Evolutionary conservation across 2,113 vertebrate genomes (phyloP).

Genomic region (Cranoglanis bouderius): DNA sequence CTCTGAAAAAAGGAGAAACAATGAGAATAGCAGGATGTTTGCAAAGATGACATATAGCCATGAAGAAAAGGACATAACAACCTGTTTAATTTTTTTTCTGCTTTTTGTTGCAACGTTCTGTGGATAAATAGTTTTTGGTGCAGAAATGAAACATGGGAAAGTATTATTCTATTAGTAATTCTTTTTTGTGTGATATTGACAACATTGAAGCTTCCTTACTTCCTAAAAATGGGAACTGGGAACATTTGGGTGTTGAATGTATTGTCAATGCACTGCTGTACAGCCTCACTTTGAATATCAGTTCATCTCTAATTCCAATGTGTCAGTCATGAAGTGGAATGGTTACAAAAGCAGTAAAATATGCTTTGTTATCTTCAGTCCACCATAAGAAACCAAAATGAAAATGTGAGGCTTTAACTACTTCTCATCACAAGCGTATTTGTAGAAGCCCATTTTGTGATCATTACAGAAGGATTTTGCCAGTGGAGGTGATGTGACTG

Average conservation of each 20-base stretch:
- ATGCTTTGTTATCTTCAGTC: not conserved
- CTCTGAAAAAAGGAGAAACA: not conserved
- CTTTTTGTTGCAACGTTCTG: not conserved
- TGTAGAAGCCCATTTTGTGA: not conserved
- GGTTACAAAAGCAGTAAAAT: not conserved
- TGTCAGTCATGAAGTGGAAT: not conserved
- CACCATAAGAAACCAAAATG: not conserved
- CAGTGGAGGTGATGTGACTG: slow-evolving; percentile 12
- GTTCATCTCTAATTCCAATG: not conserved
- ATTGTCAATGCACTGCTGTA: slow-evolving; percentile 35
- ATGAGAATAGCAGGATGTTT: not conserved
- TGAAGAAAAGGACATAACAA: not conserved
- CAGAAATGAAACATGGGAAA: not conserved
- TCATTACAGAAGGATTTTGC: not conserved
- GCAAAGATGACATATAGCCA: not conserved
- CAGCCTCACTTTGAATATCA: not conserved
- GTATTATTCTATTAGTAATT: not conserved
- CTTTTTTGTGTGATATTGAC: not conserved
- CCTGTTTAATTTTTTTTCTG: not conserved
- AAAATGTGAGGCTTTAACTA: not conserved
- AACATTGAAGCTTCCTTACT: not conserved
- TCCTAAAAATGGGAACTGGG: not conserved
- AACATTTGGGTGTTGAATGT: slow-evolving; percentile 48
- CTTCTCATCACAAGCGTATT: not conserved
- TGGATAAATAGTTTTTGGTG: not conserved